Evolutionary conservation across 2,797 vertebrate species (phyloP).

Genomic region (Pipistrellus kuhlii): DNA sequence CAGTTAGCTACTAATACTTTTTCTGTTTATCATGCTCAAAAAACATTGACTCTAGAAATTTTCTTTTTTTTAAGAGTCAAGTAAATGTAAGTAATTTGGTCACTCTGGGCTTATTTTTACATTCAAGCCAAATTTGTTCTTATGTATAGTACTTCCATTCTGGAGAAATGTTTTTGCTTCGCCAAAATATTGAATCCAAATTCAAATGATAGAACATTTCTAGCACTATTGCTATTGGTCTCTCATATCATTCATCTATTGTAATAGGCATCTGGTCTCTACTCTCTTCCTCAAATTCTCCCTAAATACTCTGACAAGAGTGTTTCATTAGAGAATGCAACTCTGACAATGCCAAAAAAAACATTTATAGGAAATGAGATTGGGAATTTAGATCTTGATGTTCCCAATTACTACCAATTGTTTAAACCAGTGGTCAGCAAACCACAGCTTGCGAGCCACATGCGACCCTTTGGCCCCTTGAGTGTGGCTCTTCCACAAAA

Average conservation of each 20-base stretch:
- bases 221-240: background rate
- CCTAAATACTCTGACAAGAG: background rate
- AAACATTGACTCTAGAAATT: constrained; percentile 20
- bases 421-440: background rate
- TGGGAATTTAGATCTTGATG: background rate
- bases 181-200: background rate
- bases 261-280: background rate
- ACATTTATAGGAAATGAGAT: background rate
- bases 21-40: background rate
- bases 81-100: background rate
- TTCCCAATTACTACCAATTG: background rate
- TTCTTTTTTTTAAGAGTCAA: background rate
- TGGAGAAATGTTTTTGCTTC: background rate
- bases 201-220: constrained; percentile 12
- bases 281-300: background rate
- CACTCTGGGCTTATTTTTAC: constrained; percentile 23
- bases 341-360: background rate
- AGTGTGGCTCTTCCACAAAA: no score
- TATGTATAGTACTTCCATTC: constrained; percentile 29
- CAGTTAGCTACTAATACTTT: constrained; percentile 1
- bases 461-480: no score
- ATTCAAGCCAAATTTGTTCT: constrained; percentile 23
- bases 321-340: background rate
- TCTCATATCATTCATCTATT: background rate
- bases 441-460: no score